Percentiles rank a stretch among this genome's conserved stretches.
Conservation (phyloP, 2,888 invertebrate species). For the Drosophila yooni region DNA sequence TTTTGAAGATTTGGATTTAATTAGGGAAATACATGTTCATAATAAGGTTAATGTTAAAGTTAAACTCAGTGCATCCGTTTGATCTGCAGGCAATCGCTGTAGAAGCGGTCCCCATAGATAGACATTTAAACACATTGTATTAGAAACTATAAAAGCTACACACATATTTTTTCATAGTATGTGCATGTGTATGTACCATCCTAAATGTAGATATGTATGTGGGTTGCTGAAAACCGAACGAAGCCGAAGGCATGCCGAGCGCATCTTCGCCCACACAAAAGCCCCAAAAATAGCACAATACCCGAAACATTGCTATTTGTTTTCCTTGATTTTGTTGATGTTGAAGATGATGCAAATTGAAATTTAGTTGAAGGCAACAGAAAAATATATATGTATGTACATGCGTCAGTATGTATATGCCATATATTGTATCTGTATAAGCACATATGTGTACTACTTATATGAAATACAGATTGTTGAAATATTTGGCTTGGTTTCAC, state of each 20-base stretch:
- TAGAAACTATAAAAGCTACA: conserved; percentile 31
- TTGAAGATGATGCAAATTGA: conserved; percentile 75
- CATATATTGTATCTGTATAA: conserved; percentile 33
- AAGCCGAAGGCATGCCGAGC: conserved; percentile 62
- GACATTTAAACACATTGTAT: conserved; percentile 34
- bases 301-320: conserved; percentile 77
- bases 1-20: background rate
- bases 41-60: conserved; percentile 12
- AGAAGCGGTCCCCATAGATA: conserved; percentile 44
- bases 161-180: conserved; percentile 19
- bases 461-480: conserved; percentile 45
- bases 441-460: conserved; percentile 39
- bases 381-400: conserved; percentile 17
- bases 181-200: conserved; percentile 4
- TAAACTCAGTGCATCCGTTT: conserved; percentile 26
- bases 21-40: background rate
- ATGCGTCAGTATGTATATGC: conserved; percentile 1
- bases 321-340: conserved; percentile 72
- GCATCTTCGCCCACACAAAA: conserved; percentile 68
- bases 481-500: conserved; percentile 46
- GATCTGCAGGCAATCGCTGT: conserved; percentile 12
- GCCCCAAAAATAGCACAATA: conserved; percentile 66
- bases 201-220: conserved; percentile 27
- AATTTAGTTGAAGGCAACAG: conserved; percentile 68
- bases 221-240: conserved; percentile 32